Conservation (phyloP, 2,113 vertebrate species). For the Cyanocitta stelleri region DNA sequence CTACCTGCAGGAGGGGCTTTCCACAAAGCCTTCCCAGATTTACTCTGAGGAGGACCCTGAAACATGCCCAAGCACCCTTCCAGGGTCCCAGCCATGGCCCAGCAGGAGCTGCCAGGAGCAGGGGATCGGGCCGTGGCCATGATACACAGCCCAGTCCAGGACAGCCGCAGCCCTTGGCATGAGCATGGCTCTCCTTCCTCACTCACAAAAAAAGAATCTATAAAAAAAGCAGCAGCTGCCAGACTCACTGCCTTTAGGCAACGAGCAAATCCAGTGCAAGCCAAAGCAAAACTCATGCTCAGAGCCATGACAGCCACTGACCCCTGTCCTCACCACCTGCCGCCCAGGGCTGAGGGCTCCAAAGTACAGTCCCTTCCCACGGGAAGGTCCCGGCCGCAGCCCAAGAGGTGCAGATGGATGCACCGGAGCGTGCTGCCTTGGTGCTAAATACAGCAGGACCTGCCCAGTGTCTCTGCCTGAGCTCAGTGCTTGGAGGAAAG, state of each 20-base stretch:
- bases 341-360: neutral
- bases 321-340: neutral
- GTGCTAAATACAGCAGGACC: neutral
- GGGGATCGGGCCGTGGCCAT: neutral
- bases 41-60: neutral
- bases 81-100: rapidly evolving
- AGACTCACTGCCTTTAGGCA: neutral
- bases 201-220: neutral
- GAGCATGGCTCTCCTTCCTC: neutral
- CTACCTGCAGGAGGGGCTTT: neutral
- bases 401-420: rapidly evolving
- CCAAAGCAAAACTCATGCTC: neutral
- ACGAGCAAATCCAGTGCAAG: neutral
- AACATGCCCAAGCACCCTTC: rapidly evolving
- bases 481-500: neutral
- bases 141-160: neutral
- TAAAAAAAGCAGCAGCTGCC: conserved; percentile 19
- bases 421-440: rapidly evolving
- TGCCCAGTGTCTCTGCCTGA: neutral
- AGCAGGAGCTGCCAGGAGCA: neutral
- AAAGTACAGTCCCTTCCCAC: rapidly evolving
- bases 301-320: neutral
- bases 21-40: neutral
- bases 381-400: neutral
- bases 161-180: neutral